A percentile compares a stretch with the other conserved stretches of the same genome.
phyloP scores from a whole-genome alignment of 2,888 invertebrate genomes.

The Harpagoxenus sublaevis region DNA sequence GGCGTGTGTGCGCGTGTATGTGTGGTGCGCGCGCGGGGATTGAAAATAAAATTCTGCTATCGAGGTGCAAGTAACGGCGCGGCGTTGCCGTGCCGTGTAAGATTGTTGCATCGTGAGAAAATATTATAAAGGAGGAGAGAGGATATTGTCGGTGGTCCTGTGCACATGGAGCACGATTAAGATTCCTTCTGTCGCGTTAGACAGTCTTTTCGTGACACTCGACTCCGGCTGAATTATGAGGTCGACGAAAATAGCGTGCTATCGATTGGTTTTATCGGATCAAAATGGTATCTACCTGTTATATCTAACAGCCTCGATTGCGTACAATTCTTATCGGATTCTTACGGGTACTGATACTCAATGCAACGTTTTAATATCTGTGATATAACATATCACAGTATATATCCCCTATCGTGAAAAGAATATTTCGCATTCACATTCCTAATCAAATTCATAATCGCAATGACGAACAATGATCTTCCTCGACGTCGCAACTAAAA shows the following conservation, averaged over 20 bases:
- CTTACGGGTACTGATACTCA: not conserved
- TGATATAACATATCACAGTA: not conserved
- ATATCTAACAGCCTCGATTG: not conserved
- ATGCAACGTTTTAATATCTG: not conserved
- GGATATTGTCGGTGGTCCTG: constrained; percentile 18
- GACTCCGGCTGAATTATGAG: not conserved
- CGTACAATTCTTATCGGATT: constrained; percentile 8
- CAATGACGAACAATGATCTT: not conserved
- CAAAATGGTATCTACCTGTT: not conserved
- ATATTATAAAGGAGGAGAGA: constrained; percentile 37
- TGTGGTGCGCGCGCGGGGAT: constrained; percentile 43
- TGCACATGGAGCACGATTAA: constrained; percentile 1
- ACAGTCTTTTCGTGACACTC: not conserved
- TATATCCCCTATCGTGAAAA: too few species aligned
- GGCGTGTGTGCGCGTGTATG: constrained; percentile 13
- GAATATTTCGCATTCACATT: not conserved
- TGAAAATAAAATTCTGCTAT: constrained; percentile 73
- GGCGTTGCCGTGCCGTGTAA: constrained; percentile 53
- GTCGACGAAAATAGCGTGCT: constrained; percentile 5
- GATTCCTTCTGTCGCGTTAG: constrained; percentile 23
- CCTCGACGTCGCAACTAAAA: not conserved
- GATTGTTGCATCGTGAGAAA: constrained; percentile 36
- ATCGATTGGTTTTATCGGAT: constrained; percentile 19
- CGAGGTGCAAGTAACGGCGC: constrained; percentile 68
- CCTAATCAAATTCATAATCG: not conserved